A percentile compares a stretch with the other conserved stretches of the same genome.
Evolutionary conservation across 2,888 invertebrate genomes (phyloP).

Genomic region (Diogma glabrata): DNA sequence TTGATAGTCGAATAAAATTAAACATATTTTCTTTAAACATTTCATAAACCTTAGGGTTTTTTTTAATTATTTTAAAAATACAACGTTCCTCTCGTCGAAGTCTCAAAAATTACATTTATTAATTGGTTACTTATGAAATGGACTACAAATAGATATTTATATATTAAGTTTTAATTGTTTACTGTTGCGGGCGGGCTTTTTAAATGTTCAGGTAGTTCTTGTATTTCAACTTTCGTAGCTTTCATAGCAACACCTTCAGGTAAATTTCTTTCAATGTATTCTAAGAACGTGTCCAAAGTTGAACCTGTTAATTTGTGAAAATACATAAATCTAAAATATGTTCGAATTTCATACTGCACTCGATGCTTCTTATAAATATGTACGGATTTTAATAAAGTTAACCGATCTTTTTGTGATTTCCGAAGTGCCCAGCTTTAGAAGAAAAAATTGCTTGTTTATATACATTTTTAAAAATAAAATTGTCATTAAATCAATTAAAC

Average conservation of each 20-base stretch:
- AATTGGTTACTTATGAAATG: too few species aligned
- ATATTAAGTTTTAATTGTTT: too few species aligned
- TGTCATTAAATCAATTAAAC: slow-evolving; percentile 21
- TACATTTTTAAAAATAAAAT: background rate
- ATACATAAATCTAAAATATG: slow-evolving; percentile 76
- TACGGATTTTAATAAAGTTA: slow-evolving; percentile 74
- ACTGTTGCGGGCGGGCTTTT: slow-evolving; percentile 36
- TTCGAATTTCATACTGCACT: slow-evolving; percentile 92
- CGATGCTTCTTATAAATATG: slow-evolving; percentile 87
- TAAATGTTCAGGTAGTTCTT: slow-evolving; percentile 44
- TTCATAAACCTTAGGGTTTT: too few species aligned
- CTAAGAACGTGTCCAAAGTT: slow-evolving; percentile 88
- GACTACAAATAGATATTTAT: too few species aligned
- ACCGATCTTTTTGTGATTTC: slow-evolving; percentile 62
- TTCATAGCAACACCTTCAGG: slow-evolving; percentile 96
- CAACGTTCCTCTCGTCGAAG: too few species aligned
- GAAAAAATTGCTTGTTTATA: slow-evolving; percentile 12
- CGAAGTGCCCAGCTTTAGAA: slow-evolving; percentile 59
- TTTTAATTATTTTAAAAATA: too few species aligned
- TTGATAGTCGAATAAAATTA: too few species aligned
- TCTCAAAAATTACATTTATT: too few species aligned
- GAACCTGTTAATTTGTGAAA: slow-evolving; percentile 83
- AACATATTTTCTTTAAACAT: too few species aligned
- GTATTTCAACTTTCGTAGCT: slow-evolving; percentile 63
- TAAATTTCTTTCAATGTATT: slow-evolving; percentile 91